These are phyloP conservation scores for Ranitomeya imitator DNA, from an alignment of 2,113 vertebrate genomes.

Conservation along the genomic window DNA sequence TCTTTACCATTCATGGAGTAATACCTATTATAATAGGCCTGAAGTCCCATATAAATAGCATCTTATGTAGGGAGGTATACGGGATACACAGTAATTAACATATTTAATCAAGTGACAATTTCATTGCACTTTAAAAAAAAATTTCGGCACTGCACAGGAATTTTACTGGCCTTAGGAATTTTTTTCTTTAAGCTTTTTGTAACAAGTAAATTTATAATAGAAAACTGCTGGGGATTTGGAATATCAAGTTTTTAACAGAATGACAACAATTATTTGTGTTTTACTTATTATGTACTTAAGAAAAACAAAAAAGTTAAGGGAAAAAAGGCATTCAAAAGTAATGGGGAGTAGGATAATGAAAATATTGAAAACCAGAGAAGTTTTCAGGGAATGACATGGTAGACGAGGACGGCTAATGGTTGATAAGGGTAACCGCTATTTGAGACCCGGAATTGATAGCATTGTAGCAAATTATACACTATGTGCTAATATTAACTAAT, in stretches of 20 bases:
- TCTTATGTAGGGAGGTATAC: not conserved
- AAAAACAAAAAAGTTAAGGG: not conserved
- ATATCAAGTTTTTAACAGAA: not conserved
- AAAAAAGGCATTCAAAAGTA: not conserved
- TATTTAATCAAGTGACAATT: conserved; percentile 21
- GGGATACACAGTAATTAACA: not conserved
- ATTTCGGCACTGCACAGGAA: not conserved
- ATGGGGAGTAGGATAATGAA: not conserved
- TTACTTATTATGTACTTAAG: not conserved
- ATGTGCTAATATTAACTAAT: not conserved
- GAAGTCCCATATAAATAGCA: not conserved
- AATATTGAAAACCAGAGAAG: not conserved
- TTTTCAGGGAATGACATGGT: not conserved
- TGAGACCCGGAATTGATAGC: not conserved
- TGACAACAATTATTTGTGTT: not conserved
- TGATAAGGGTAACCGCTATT: not conserved
- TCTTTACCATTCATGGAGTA: not conserved
- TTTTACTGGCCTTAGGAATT: conserved; percentile 10
- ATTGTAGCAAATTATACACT: not conserved
- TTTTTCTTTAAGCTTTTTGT: not conserved
- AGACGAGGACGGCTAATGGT: not conserved
- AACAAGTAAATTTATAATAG: not conserved
- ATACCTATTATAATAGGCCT: not conserved
- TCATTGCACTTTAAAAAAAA: conserved; percentile 43
- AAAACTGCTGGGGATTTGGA: not conserved